Base-by-base conservation (phyloP, 2,888 invertebrate genomes). In the Drosophila cracens region DNA sequence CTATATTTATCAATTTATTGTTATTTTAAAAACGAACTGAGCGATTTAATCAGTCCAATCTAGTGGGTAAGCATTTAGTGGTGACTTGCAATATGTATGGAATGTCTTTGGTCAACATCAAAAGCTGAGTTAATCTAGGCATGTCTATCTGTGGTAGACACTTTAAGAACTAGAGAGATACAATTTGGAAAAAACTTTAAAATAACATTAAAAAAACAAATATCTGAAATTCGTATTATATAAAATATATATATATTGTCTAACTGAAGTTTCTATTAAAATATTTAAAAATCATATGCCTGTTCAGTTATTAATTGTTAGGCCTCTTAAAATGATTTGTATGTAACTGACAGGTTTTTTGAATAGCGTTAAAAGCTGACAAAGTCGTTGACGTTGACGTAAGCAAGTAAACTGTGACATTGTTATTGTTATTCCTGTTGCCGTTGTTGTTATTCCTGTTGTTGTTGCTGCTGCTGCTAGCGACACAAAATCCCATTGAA, bases 331-430 rank as follows among this genome's bases (percentile, higher is more conserved):
- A 63, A 66, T 60, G 29, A 25, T 66, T 43, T 48, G 40, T 49
- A 53, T 51, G 72, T n/a, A 48, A 46, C 10, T 58, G 43, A 67
- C 62, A 60, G 59, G 40, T 51, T 60, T 60, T 75, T 52, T 49
- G 57, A 57, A 52, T 63, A 60, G 62, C 75, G 67, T 75, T 67
- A 71, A 76, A 53, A 76, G 64, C 46, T 76, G 79, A 79, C 79
- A 78, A 78, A 71, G 79, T 79, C 65, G 64, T 79, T 79, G 72
- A 70, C 72, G 76, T 67, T 70, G 76, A 79, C 76, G 76, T 73
- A 73, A 73, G 62, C 73, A 73, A 70, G 68, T 70, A 57, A 79
- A 66, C 66, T 65, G 68, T 64, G 65, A 61, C 56, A 69, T 70
- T 68, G 57, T 49, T 56, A 43, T 57, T 70, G 43, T 43, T 34